Evolutionary conservation across 2,797 vertebrate species (phyloP).

Genomic region (Phrynocephalus guinanensis): DNA sequence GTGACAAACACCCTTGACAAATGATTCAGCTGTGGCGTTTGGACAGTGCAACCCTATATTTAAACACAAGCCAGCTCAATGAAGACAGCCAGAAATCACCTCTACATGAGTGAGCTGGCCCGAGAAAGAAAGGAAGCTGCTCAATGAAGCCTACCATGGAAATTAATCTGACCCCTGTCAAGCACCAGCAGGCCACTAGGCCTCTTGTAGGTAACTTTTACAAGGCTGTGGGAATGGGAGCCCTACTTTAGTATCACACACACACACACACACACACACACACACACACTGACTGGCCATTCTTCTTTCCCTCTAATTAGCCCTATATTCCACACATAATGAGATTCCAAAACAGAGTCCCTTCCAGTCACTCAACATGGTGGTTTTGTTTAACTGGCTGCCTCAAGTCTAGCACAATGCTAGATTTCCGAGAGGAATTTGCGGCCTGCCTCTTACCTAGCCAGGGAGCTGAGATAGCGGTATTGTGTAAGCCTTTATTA

Average conservation of each 20-base stretch:
- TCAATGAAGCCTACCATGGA: not conserved
- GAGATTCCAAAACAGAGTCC: not conserved
- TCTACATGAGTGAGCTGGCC: not conserved
- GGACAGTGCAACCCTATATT: not conserved
- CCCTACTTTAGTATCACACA: not conserved
- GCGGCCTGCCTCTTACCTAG: not conserved
- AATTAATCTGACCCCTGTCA: not conserved
- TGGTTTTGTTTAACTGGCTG: constrained; percentile 6
- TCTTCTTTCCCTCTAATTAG: not conserved
- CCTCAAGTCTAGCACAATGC: constrained; percentile 13
- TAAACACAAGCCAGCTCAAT: not conserved
- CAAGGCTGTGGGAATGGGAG: not conserved
- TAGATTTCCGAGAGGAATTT: constrained; percentile 26
- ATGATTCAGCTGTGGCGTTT: too few species aligned
- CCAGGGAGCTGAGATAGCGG: not conserved
- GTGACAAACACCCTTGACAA: not conserved
- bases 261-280: not conserved
- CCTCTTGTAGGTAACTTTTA: not conserved
- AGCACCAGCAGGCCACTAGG: not conserved
- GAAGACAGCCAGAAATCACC: not conserved
- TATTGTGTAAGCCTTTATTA: constrained; percentile 14
- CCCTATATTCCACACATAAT: not conserved
- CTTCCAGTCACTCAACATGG: constrained; percentile 7
- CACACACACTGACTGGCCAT: not conserved
- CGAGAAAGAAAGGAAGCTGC: not conserved